Evolutionary conservation across 2,797 vertebrate species (phyloP).

Genomic region (Phataginus tetradactyla): DNA sequence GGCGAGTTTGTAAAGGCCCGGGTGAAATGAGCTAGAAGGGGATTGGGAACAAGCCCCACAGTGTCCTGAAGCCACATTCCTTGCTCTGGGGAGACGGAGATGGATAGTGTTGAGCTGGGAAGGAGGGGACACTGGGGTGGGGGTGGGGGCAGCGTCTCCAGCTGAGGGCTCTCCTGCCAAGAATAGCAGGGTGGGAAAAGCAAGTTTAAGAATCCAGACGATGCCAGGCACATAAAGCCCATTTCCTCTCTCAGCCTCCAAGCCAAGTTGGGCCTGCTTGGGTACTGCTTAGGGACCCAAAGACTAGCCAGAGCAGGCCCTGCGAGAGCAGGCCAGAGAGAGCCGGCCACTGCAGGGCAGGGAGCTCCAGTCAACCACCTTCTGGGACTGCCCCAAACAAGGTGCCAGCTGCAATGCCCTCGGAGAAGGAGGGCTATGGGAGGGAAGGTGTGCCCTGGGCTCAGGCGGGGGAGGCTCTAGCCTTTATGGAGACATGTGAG

Average conservation of each 20-base stretch:
- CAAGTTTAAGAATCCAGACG: neutral
- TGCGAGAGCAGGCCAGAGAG: neutral
- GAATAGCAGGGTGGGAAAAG: slow-evolving; percentile 60
- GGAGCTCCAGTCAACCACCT: neutral
- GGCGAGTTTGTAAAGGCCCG: slow-evolving; percentile 45
- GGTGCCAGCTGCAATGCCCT: neutral
- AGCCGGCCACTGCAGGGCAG: neutral
- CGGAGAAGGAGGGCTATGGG: no score
- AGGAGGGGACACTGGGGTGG: neutral
- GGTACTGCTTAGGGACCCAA: neutral
- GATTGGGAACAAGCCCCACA: slow-evolving; percentile 77
- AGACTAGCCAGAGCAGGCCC: neutral
- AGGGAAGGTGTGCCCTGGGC: no score
- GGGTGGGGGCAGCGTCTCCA: neutral
- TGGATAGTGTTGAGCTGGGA: slow-evolving; percentile 57
- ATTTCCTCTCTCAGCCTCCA: slow-evolving; percentile 54
- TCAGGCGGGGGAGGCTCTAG: neutral
- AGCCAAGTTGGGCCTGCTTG: neutral
- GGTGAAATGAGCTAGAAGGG: slow-evolving; percentile 79
- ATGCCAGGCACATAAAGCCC: slow-evolving; percentile 26
- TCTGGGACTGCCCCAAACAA: neutral
- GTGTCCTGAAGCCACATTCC: slow-evolving; percentile 76
- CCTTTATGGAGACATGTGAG: neutral
- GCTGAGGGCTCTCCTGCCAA: slow-evolving; percentile 53
- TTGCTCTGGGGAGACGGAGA: slow-evolving; percentile 72